Evolutionary conservation across 2,797 vertebrate species (phyloP), one percentile per base, ranked within the genome.

Genomic region (Microtus obscurus): DNA sequence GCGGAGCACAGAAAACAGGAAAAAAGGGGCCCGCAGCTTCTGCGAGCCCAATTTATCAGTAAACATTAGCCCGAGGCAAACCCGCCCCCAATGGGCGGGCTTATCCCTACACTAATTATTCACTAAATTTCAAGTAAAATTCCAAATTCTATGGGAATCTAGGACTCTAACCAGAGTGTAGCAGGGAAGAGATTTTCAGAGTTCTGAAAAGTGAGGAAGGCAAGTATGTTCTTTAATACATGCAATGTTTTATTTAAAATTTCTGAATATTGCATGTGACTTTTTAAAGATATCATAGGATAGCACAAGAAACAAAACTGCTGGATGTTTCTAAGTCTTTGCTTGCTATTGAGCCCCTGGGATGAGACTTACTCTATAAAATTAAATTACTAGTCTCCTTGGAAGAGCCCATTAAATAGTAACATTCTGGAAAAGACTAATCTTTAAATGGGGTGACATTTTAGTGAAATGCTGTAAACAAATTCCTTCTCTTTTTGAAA

Each of bases 271-370:
- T 91, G 19, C 25, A 56, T 11, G 8, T 34, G 13, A 81, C 76
- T 85, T 65, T 82, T 83, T 93, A 10, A 88, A 97, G 69, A 74
- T 23, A 29, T 56, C 25, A 87, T 71, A n/a, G 59, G 94, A 89
- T 43, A 71, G 8, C 14, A 69, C 23, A 34, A 16, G 31, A n/a
- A 90, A 76, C 73, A 45, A 93, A 61, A 69, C 37, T 13, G 73
- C 74, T 89, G 27, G 10, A 83, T 51, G 5, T 73, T 89, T 89
- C 56, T 78, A 19, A 12, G 12, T 29, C 83, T 92, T 91, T 40
- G 4, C 31, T 85, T 89, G 21, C 27, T 86, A 11, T 29, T 43
- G 25, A 91, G 11, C 27, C 23, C 81, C 59, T 73, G 48, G n/a
- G 10, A 80, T 31, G 2, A 69, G 34, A 96, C 16, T 69, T 21